Evolutionary conservation across 2,888 invertebrate genomes (phyloP).

Genomic region (Xanthia icteritia): DNA sequence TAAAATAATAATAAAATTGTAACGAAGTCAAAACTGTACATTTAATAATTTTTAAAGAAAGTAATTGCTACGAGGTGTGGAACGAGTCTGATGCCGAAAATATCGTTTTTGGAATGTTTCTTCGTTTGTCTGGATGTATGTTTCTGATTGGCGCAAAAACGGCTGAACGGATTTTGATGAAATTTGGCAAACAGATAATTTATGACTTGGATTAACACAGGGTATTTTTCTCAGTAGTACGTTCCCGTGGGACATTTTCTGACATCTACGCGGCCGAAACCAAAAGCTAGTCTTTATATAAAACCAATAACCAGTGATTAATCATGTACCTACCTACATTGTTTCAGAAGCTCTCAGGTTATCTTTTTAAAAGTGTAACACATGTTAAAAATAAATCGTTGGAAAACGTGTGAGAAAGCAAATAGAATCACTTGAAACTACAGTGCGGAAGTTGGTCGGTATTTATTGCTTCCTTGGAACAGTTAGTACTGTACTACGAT

Average conservation of each 20-base stretch:
- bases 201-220: no score
- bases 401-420: constrained; percentile 58
- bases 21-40: background rate
- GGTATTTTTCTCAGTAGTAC: background rate
- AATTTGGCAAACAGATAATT: no score
- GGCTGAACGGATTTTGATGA: background rate
- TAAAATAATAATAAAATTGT: no score
- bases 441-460: constrained; percentile 40
- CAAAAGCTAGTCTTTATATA: background rate
- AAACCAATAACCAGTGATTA: constrained; percentile 5
- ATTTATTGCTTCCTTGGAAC: constrained; percentile 53
- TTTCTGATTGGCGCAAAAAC: background rate
- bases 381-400: constrained; percentile 54
- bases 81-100: background rate
- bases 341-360: constrained; percentile 7
- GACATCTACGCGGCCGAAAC: background rate
- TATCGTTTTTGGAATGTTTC: background rate
- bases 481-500: constrained; percentile 30
- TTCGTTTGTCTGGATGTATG: background rate
- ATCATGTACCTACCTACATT: background rate
- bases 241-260: background rate
- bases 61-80: background rate
- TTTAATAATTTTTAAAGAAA: background rate
- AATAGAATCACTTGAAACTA: constrained; percentile 56
- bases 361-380: constrained; percentile 36